Evolutionary conservation across 2,888 invertebrate genomes (phyloP).

Genomic region (Cephus pygmeus): DNA sequence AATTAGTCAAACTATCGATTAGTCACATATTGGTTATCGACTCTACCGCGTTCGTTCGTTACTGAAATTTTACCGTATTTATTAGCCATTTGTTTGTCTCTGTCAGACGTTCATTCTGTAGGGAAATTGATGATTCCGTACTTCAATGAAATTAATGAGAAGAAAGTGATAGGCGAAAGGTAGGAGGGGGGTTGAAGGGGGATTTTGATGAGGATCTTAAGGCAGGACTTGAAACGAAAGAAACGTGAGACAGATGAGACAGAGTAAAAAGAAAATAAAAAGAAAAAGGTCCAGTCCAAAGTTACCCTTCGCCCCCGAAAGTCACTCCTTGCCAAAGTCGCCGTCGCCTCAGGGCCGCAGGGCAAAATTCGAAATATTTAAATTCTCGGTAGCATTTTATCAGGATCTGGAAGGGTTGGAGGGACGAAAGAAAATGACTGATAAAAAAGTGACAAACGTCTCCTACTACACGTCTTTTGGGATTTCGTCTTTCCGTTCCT

Average conservation of each 20-base stretch:
- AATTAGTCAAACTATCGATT: background rate
- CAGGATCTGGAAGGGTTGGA: background rate
- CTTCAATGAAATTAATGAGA: background rate
- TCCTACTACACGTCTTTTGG: constrained; percentile 10
- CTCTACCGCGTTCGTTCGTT: background rate
- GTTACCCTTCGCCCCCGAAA: background rate
- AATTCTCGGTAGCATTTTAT: constrained; percentile 23
- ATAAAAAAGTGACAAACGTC: constrained; percentile 14
- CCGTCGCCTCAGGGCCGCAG: background rate
- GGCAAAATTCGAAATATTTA: constrained; percentile 35
- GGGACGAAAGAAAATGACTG: constrained; percentile 1
- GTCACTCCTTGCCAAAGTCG: background rate
- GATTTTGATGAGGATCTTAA: background rate
- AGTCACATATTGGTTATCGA: background rate
- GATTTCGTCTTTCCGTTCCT: background rate
- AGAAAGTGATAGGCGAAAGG: background rate
- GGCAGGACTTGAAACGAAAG: background rate
- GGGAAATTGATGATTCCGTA: background rate
- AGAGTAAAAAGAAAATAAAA: background rate
- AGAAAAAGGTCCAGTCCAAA: background rate
- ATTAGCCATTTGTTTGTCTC: background rate
- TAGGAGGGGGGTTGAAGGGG: background rate
- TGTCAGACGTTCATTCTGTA: background rate
- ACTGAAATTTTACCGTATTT: background rate
- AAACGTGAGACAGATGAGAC: background rate